Evolutionary conservation across 1,140 invertebrate species (phyloP), one percentile per base, ranked within the genome.

Genomic region (Adoxophyes honmai): DNA sequence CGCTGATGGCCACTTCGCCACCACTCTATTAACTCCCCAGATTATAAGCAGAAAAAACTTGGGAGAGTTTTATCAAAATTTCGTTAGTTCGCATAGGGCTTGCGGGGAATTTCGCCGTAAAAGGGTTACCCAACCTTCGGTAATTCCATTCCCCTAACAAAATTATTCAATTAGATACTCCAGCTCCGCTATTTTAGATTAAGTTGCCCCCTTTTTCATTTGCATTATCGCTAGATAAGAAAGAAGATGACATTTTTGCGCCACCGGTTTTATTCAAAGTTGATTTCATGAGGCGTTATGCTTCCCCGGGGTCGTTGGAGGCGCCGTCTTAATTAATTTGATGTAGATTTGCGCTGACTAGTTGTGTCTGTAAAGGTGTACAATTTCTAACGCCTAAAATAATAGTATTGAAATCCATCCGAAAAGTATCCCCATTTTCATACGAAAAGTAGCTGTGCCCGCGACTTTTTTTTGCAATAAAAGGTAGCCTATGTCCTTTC

Each of bases 161-260:
- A 52, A 52, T 52, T 52, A 52, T 52, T 52, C 51, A 52, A 34
- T 52, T 52, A 52, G 51, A 8, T 35, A 52, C 51, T 52, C n/a
- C n/a, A 34, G 34, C 9, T 35, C n/a, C 51, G 28, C 51, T 52
- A 35, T 52, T 52, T 52, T 34, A 52, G 51, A 52, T 52, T 52
- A 34, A 48, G 21, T 48, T 48, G n/a, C 6, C 16, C 21, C 42
- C 42, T 48, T 48, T 48, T 48, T 48, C 21, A 48, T 48, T 48
- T 48, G 42, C 18, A 48, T 48, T 48, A 48, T 48, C 42, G 42
- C 11, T 5, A 33, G 16, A 48, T 18, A 48, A 18, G 11, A 21
- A 48, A 48, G 42, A 28, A 48, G 42, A 21, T 21, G 42, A 33
- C 18, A 21, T 48, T 48, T 48, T 48, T 48, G 21, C 16, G 39